These are phyloP conservation scores for Prenolepis imparis DNA, from an alignment of 2,888 invertebrate genomes.

Conservation along the genomic window DNA sequence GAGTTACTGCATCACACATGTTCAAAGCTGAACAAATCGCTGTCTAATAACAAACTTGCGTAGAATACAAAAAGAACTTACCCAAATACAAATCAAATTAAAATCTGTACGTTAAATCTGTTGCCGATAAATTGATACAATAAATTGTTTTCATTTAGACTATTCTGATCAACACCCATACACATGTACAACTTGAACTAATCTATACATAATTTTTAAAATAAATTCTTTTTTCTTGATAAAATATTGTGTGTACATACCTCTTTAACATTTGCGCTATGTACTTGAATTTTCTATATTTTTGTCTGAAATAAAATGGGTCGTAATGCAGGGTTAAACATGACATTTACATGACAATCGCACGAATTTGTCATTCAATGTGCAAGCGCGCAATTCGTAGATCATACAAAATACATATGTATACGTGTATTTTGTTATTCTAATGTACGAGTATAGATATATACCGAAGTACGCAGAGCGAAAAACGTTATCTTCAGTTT, in stretches of 20 bases:
- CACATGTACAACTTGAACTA: background rate
- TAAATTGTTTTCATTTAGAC: background rate
- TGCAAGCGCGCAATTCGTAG: background rate
- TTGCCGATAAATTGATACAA: background rate
- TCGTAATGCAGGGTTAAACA: background rate
- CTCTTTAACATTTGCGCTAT: background rate
- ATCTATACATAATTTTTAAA: background rate
- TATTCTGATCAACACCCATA: background rate
- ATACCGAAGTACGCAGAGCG: too few species aligned
- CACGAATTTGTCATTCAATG: background rate
- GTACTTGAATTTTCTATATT: background rate
- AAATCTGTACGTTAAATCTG: background rate
- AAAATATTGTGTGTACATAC: background rate
- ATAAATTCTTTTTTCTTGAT: background rate
- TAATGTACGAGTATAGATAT: background rate
- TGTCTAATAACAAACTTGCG: background rate
- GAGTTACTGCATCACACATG: background rate
- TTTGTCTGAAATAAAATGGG: background rate
- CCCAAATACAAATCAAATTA: background rate
- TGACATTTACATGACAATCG: constrained; percentile 46
- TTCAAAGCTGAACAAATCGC: background rate
- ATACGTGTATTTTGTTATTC: background rate
- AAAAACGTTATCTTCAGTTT: background rate
- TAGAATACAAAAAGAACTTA: background rate
- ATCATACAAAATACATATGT: background rate